Evolutionary conservation across 2,888 invertebrate species (phyloP).

Genomic region (Metopia argyrocephala): DNA sequence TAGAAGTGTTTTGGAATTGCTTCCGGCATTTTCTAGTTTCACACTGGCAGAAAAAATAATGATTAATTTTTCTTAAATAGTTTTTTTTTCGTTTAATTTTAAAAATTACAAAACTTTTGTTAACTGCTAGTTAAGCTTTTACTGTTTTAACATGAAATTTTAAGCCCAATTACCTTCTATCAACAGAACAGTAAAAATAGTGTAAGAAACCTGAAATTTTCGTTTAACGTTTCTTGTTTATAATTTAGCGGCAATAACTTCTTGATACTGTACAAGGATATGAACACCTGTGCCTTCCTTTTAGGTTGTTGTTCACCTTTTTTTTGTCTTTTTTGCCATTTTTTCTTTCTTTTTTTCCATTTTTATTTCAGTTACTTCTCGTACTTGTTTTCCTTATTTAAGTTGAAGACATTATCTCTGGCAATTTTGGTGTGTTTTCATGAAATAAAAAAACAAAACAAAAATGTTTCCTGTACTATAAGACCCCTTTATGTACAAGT

Average conservation of each 20-base stretch:
- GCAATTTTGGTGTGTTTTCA: background rate
- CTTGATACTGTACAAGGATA: background rate
- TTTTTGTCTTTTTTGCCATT: background rate
- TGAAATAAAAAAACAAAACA: too few species aligned
- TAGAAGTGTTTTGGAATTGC: too few species aligned
- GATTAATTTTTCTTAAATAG: too few species aligned
- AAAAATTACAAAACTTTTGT: too few species aligned
- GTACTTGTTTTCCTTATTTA: background rate
- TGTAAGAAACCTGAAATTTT: background rate
- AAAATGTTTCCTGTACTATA: background rate
- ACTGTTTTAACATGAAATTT: too few species aligned
- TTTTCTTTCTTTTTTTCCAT: constrained; percentile 34
- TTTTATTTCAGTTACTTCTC: background rate
- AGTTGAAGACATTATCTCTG: background rate
- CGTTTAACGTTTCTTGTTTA: background rate
- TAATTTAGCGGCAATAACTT: background rate
- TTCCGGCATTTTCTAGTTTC: too few species aligned
- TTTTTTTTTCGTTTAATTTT: too few species aligned
- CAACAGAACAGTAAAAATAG: background rate
- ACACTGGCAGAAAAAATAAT: too few species aligned
- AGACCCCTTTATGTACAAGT: background rate
- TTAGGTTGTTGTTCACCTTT: background rate
- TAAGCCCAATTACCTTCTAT: too few species aligned
- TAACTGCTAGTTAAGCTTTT: too few species aligned
- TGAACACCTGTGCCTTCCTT: background rate